Evolutionary conservation across 1,140 invertebrate species (phyloP).

Genomic region (Drosophila pachea): DNA sequence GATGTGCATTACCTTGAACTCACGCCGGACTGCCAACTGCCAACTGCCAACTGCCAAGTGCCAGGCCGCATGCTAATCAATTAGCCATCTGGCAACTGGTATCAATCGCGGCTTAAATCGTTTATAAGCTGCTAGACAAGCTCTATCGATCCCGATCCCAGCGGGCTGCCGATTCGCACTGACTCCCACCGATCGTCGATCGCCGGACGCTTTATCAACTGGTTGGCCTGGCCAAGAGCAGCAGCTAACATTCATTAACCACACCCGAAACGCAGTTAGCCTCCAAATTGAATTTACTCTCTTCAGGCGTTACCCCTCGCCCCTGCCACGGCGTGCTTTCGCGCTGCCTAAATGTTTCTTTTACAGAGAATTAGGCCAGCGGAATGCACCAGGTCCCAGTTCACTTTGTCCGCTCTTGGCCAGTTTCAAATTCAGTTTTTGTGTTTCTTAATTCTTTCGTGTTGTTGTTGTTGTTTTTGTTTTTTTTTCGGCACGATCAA

Average conservation of each 20-base stretch:
- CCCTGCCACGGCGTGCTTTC: background rate
- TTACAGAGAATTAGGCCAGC: conserved; percentile 62
- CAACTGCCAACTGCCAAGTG: background rate
- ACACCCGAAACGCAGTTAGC: conserved; percentile 71
- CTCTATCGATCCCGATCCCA: conserved; percentile 38
- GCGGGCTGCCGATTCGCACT: conserved; percentile 30
- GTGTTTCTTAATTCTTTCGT: background rate
- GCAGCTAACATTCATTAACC: conserved; percentile 61
- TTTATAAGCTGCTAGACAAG: conserved; percentile 17
- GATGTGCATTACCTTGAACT: background rate
- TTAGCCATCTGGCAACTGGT: background rate
- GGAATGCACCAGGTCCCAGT: conserved; percentile 48
- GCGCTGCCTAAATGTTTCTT: conserved; percentile 42
- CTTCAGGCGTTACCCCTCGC: conserved; percentile 15
- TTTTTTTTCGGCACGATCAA: conserved; percentile 67
- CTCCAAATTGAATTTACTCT: conserved; percentile 58
- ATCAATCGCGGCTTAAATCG: background rate
- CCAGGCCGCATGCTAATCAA: conserved; percentile 1
- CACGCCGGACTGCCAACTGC: too few species aligned
- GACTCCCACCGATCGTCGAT: conserved; percentile 35
- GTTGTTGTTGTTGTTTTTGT: background rate
- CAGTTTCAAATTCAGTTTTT: conserved; percentile 55
- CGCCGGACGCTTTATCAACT: conserved; percentile 36
- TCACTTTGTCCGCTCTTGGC: background rate
- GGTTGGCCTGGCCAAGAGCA: conserved; percentile 20